phyloP scores from a whole-genome alignment of 2,888 invertebrate species.

The Sarcophaga subvicina region DNA sequence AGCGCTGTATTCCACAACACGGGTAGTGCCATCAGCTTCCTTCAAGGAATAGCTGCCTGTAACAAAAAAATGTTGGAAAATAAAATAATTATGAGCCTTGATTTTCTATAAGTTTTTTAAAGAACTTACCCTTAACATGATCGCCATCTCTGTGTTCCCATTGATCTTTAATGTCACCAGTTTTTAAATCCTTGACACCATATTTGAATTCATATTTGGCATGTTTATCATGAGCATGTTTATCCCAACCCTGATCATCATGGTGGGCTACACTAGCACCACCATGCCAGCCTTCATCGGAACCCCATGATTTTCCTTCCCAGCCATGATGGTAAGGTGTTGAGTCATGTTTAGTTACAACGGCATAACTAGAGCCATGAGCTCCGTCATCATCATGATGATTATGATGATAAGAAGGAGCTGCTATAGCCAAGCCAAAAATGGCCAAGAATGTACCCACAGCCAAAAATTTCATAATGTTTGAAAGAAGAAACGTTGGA shows the following conservation, averaged over 20 bases:
- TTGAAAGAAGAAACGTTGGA: background rate
- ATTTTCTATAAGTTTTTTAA: no score
- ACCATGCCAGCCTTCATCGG: constrained; percentile 48
- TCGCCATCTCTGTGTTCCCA: constrained; percentile 83
- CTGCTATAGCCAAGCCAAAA: constrained; percentile 18
- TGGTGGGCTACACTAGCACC: constrained; percentile 23
- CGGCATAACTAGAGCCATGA: constrained; percentile 6
- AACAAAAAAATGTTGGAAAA: background rate
- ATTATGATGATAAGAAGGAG: constrained; percentile 15
- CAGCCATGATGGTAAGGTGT: background rate
- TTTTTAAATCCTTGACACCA: constrained; percentile 82
- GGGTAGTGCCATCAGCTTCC: constrained; percentile 82
- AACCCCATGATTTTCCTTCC: constrained; percentile 20
- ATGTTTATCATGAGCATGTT: constrained; percentile 78
- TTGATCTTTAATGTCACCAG: constrained; percentile 82
- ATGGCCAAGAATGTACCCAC: constrained; percentile 20
- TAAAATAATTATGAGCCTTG: background rate
- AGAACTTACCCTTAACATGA: constrained; percentile 80
- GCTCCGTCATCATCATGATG: constrained; percentile 8
- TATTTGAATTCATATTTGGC: constrained; percentile 82
- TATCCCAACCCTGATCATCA: constrained; percentile 58
- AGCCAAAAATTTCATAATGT: constrained; percentile 32
- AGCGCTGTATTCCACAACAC: constrained; percentile 82
- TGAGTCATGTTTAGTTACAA: constrained; percentile 75
- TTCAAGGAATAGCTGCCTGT: constrained; percentile 81